phyloP scores from a whole-genome alignment of 2,797 vertebrate species.

The Rhinophrynus dorsalis region DNA sequence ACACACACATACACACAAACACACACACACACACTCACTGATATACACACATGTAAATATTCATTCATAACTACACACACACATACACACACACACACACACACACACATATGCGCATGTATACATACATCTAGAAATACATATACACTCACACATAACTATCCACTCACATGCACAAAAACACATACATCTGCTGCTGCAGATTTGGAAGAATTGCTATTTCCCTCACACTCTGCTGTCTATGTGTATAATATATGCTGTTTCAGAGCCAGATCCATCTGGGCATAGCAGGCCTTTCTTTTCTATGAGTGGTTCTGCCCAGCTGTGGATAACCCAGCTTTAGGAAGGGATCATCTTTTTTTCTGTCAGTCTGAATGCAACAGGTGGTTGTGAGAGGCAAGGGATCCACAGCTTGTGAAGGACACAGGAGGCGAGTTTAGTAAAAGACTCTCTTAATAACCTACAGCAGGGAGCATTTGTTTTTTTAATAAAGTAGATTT shows the following conservation, averaged over 20 bases:
- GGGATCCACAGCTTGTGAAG: conserved; percentile 17
- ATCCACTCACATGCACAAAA: too few relatives aligned
- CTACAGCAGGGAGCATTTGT: conserved; percentile 48
- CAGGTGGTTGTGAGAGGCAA: conserved; percentile 40
- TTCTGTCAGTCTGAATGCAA: conserved; percentile 21
- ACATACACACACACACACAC: too few relatives aligned
- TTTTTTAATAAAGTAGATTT: conserved; percentile 49
- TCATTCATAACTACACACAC: too few relatives aligned
- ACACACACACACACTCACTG: too few relatives aligned
- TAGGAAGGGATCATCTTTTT: conserved; percentile 32
- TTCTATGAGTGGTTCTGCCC: neutral
- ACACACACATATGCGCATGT: too few relatives aligned
- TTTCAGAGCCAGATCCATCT: neutral
- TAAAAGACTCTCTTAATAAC: conserved; percentile 48
- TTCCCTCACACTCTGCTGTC: neutral
- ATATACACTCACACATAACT: too few relatives aligned
- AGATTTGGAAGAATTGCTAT: too few relatives aligned
- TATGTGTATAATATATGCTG: neutral
- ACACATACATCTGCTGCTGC: too few relatives aligned
- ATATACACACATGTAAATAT: too few relatives aligned
- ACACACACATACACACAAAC: too few relatives aligned
- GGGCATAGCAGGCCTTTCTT: neutral
- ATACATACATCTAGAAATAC: too few relatives aligned
- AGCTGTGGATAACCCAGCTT: conserved; percentile 33
- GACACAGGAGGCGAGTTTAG: conserved; percentile 43